A percentile compares a stretch with the other conserved stretches of the same genome.
phyloP scores from a whole-genome alignment of 1,140 invertebrate genomes.

The Oncopeltus fasciatus region DNA sequence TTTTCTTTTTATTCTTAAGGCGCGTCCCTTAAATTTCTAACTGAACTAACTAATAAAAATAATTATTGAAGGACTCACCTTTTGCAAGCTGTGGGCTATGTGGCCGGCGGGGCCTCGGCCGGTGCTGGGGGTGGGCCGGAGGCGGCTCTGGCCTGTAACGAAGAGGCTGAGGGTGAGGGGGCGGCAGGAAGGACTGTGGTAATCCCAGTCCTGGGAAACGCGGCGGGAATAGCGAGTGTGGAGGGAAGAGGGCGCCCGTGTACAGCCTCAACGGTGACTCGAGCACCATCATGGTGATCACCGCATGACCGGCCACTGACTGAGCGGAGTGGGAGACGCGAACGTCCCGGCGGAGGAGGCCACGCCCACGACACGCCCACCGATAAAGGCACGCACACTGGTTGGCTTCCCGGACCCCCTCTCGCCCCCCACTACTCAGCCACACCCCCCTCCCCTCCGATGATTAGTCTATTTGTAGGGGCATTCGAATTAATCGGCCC shows the following conservation, averaged over 20 bases:
- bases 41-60: no score
- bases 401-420: neutral
- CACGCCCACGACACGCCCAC: neutral
- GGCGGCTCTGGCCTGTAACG: neutral
- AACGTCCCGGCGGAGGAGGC: neutral
- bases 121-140: neutral
- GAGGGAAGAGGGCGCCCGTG: neutral
- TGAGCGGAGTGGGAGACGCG: no score
- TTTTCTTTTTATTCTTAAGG: no score
- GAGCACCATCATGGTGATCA: conserved; percentile 1
- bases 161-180: neutral
- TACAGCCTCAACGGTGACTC: neutral
- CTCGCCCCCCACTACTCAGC: neutral
- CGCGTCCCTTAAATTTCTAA: no score
- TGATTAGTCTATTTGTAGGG: neutral
- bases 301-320: neutral
- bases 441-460: neutral
- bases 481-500: neutral
- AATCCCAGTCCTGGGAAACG: neutral
- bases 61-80: no score
- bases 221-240: neutral
- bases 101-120: no score
- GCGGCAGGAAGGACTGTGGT: neutral
- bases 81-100: no score
- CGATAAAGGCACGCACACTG: no score